These are phyloP conservation scores for Camptogramma bilineatum DNA, from an alignment of 2,888 invertebrate genomes.

Conservation along the genomic window DNA sequence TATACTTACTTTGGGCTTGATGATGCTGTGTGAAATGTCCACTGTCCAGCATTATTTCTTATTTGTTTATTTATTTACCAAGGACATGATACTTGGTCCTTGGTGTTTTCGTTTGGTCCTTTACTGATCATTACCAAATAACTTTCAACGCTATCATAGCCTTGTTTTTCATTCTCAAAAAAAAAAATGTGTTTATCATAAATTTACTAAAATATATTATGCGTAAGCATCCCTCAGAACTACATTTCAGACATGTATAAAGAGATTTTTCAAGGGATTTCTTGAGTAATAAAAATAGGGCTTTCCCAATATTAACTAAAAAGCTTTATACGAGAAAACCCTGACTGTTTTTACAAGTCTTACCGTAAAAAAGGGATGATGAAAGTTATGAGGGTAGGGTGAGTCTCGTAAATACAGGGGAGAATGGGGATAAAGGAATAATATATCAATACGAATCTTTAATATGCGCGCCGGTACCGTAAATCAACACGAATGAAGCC, in stretches of 20 bases:
- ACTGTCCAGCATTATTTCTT: too few species aligned
- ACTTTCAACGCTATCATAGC: too few species aligned
- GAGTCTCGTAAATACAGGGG: slow-evolving; percentile 82
- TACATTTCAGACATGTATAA: neutral
- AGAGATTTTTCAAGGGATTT: slow-evolving; percentile 1
- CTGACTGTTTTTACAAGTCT: slow-evolving; percentile 76
- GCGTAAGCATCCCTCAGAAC: neutral
- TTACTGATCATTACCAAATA: too few species aligned
- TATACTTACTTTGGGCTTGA: too few species aligned
- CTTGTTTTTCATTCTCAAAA: too few species aligned
- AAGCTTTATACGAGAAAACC: slow-evolving; percentile 65
- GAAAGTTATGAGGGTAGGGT: slow-evolving; percentile 81
- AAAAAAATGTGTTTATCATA: too few species aligned
- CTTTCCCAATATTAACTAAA: slow-evolving; percentile 59
- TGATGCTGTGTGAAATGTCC: too few species aligned
- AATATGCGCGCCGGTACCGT: slow-evolving; percentile 81
- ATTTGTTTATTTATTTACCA: too few species aligned
- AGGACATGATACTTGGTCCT: too few species aligned
- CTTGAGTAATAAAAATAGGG: slow-evolving; percentile 42
- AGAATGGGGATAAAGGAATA: slow-evolving; percentile 84
- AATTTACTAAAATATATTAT: neutral
- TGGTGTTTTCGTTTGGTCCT: too few species aligned
- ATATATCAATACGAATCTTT: slow-evolving; percentile 86
- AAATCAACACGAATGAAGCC: slow-evolving; percentile 82
- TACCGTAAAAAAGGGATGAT: slow-evolving; percentile 76